phyloP scores from a whole-genome alignment of 2,888 invertebrate genomes.

The Lasioglossum vierecki region DNA sequence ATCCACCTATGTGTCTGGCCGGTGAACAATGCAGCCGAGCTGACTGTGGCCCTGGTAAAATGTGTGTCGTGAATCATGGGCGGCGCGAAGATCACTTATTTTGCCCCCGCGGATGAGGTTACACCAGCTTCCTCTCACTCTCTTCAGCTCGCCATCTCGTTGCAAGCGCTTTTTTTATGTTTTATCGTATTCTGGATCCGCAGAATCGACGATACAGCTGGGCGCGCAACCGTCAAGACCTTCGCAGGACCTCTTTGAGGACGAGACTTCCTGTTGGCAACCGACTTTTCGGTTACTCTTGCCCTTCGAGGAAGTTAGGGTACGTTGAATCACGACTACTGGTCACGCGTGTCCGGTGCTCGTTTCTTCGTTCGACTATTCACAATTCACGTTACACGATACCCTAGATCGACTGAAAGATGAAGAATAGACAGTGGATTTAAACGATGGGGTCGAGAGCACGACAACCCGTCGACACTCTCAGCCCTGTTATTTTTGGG shows the following conservation, averaged over 20 bases:
- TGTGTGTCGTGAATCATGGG: conserved; percentile 51
- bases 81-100: conserved; percentile 56
- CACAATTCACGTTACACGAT: background rate
- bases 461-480: background rate
- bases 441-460: background rate
- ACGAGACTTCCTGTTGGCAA: conserved; percentile 50
- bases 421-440: background rate
- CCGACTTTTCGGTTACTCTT: conserved; percentile 20
- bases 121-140: conserved; percentile 35
- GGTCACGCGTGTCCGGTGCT: background rate
- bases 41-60: conserved; percentile 47
- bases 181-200: conserved; percentile 15
- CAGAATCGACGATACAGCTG: conserved; percentile 45
- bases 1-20: conserved; percentile 28
- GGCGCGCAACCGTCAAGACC: conserved; percentile 18
- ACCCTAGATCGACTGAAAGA: background rate
- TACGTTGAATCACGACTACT: background rate
- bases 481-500: conserved; percentile 64
- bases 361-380: background rate
- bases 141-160: background rate
- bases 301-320: background rate
- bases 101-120: conserved; percentile 40
- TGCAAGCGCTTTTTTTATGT: background rate
- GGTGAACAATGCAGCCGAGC: conserved; percentile 59
- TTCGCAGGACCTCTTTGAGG: conserved; percentile 4